Evolutionary conservation across 2,888 invertebrate species (phyloP), one percentile per base, ranked within the genome.

Genomic region (Volucella zonaria): DNA sequence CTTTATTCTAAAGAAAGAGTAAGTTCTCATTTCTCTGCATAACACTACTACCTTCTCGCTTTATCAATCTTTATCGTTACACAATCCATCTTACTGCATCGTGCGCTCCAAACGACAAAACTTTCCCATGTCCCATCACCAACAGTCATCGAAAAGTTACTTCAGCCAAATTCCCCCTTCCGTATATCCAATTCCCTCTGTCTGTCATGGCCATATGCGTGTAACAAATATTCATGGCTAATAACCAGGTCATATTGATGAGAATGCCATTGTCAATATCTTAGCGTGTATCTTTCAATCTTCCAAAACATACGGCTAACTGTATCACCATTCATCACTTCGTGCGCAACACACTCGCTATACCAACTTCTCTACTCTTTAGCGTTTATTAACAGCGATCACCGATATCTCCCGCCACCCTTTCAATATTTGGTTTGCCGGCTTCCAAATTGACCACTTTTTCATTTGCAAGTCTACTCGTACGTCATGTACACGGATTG

Each of bases 381-480:
- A 85, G 71, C 76, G 68, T 80, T 80, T 71, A 81, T 80, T 85
- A 81, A 76, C 85, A 79, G 52, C 43, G 58, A 58, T n/a, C 11
- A 15, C 18, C 42, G 9, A 68, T 14, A 43, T 49, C 43, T 74
- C 54, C 15, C 10, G 31, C 40, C 52, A 6, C 31, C 31, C 31
- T 10, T 18, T 12, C 43, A 58, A 49, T 52, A 31, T 67, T 81
- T 77, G 64, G 51, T 52, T 77, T 70, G 62, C 71, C 71, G 71
- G 66, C 75, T 15, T 58, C 58, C 67, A 38, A 38, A 64, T 67
- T 49, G 76, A 71, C 42, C 47, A 38, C 4, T 43, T 18, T 12
- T 47, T 23, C 52, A 14, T 47, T 67, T 23, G 40, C 2, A 52
- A 18, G 64, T 31, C 38, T 18, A 54, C 61, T 74, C 61, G n/a